Percentiles rank a stretch among this genome's conserved stretches.
Conservation (phyloP, 2,888 invertebrate species). For the Luperina testacea region DNA sequence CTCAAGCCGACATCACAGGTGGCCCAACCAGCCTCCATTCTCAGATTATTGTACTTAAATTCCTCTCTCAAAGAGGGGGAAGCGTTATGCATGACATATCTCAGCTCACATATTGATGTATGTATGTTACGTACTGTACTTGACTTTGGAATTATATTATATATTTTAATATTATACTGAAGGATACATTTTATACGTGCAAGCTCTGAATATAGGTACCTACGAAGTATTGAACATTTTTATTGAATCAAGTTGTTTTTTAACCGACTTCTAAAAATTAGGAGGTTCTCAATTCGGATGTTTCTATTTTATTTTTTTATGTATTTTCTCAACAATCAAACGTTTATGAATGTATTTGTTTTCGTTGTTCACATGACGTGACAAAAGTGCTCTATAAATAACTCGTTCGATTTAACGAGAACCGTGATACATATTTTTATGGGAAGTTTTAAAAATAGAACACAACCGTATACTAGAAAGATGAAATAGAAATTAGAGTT, state of each 20-base stretch:
- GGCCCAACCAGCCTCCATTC: slow-evolving; percentile 47
- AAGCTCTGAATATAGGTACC: background rate
- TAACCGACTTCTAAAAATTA: no score
- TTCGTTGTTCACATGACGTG: background rate
- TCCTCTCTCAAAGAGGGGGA: slow-evolving; percentile 48
- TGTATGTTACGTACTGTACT: slow-evolving; percentile 8
- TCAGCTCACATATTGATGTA: slow-evolving; percentile 46
- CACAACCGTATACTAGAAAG: slow-evolving; percentile 4
- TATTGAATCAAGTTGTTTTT: slow-evolving; percentile 17
- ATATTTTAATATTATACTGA: slow-evolving; percentile 39
- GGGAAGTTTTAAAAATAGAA: slow-evolving; percentile 42
- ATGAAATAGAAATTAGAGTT: background rate
- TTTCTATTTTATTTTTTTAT: no score
- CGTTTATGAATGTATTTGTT: slow-evolving; percentile 4
- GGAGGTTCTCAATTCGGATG: no score
- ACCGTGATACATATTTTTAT: slow-evolving; percentile 12
- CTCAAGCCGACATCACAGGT: slow-evolving; percentile 45
- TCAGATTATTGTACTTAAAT: slow-evolving; percentile 57
- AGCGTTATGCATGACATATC: slow-evolving; percentile 57
- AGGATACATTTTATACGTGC: slow-evolving; percentile 40
- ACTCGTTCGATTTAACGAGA: slow-evolving; percentile 9
- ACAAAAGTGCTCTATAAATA: slow-evolving; percentile 8
- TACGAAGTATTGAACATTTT: background rate
- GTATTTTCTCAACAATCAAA: background rate
- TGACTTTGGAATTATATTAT: slow-evolving; percentile 27